Percentiles rank a stretch among this genome's conserved stretches.
These are phyloP conservation scores for Alfaro cultratus DNA, from an alignment of 2,797 vertebrate species.

Conservation along the genomic window DNA sequence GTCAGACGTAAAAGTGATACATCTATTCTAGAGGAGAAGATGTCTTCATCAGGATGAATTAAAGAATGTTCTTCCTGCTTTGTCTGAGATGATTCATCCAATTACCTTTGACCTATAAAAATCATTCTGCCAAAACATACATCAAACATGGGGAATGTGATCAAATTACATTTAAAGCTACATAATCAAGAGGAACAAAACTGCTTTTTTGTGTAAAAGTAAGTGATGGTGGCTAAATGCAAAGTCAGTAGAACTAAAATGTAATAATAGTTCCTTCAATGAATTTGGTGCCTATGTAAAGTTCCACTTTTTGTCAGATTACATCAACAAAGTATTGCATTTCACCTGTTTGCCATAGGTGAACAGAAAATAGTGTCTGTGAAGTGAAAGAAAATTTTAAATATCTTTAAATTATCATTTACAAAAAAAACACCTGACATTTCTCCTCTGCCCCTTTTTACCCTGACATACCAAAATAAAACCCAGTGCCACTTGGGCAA, in stretches of 20 bases:
- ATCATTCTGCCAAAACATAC: background rate
- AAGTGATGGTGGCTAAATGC: background rate
- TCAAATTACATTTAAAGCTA: background rate
- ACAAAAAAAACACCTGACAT: background rate
- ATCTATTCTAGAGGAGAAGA: constrained; percentile 30
- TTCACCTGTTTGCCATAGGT: background rate
- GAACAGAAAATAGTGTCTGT: background rate
- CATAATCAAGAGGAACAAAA: background rate
- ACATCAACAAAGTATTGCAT: background rate
- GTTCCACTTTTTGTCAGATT: background rate
- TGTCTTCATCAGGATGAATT: constrained; percentile 16
- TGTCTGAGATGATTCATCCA: constrained; percentile 4
- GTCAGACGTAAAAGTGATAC: constrained; percentile 47
- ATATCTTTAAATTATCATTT: background rate
- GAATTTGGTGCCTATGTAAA: background rate
- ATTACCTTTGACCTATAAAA: constrained; percentile 8
- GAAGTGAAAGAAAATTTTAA: background rate
- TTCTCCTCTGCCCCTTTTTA: background rate
- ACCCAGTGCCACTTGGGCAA: background rate
- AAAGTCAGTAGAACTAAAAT: background rate
- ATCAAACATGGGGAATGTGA: background rate
- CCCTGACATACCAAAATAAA: background rate
- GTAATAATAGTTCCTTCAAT: background rate
- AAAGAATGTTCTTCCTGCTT: constrained; percentile 11
- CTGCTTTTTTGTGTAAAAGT: background rate